These are phyloP conservation scores for Belonocnema kinseyi DNA, from an alignment of 1,140 invertebrate genomes.

Conservation along the genomic window DNA sequence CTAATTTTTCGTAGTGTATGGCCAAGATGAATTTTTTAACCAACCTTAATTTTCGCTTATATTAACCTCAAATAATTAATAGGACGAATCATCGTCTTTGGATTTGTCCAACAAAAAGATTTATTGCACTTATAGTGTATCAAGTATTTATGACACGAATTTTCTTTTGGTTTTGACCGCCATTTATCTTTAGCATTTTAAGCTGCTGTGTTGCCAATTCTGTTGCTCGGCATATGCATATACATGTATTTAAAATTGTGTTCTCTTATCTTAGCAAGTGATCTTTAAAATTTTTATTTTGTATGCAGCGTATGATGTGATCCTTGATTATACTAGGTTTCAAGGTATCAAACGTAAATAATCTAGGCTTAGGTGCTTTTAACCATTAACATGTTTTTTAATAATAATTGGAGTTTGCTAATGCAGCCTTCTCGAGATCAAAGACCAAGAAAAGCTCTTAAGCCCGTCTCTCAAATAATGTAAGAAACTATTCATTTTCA, in stretches of 20 bases:
- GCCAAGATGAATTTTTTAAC: too few relatives aligned
- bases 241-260: slow-evolving; percentile 56
- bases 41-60: too few relatives aligned
- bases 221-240: background rate
- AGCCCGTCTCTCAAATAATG: slow-evolving; percentile 45
- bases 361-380: slow-evolving; percentile 49
- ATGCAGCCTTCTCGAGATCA: slow-evolving; percentile 21
- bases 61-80: too few relatives aligned
- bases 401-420: slow-evolving; percentile 7
- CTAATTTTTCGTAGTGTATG: too few relatives aligned
- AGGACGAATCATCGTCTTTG: too few relatives aligned
- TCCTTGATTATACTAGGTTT: slow-evolving; percentile 61
- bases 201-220: too few relatives aligned
- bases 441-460: slow-evolving; percentile 47
- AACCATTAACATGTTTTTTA: slow-evolving; percentile 33
- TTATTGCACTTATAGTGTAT: slow-evolving; percentile 33
- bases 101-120: too few relatives aligned
- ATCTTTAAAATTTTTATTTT: slow-evolving; percentile 55
- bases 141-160: too few relatives aligned
- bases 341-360: slow-evolving; percentile 52
- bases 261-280: slow-evolving; percentile 56
- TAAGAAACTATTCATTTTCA: slow-evolving; percentile 44
- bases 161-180: too few relatives aligned
- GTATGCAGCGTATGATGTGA: slow-evolving; percentile 38
- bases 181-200: too few relatives aligned